Base-by-base conservation (phyloP, 2,888 invertebrate species). In the Laspeyria flexula region DNA sequence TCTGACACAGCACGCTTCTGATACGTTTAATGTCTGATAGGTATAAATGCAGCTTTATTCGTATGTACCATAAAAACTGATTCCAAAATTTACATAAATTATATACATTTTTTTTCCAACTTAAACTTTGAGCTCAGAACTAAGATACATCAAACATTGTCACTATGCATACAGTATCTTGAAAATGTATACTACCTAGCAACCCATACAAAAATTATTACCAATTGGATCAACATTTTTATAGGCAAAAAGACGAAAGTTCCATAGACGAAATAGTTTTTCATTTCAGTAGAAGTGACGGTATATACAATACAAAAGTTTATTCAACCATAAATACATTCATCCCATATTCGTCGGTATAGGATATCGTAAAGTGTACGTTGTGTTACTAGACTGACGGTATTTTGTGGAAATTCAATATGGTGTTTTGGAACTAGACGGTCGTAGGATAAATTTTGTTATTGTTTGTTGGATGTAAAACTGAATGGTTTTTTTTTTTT, bases 321-420 rank as follows among this genome's bases (percentile, higher is more conserved):
- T 67, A 65, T 68, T 57, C 53, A 43, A 31, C 45, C 41, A 59
- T 69, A 68, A 66, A 69, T 55, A 52, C 46, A 35, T 50, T 65
- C 60, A 56, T 57, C 45, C 51, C 23, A 55, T 61, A 61, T 57
- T 46, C 51, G 33, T 43, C 60, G 43, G 56, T 58, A 58, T 56
- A 64, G 55, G 44, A 49, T 55, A 46, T 63, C 69, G 49, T 71
- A 62, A 71, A 71, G 55, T 52, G 58, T 60, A 51, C 56, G 54
- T 16, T 50, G 42, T 52, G 51, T 52, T 25, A 48, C 38, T 39
- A 38, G 50, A 46, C 50, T 31, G 58, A 52, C 40, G 47, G 47
- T 48, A 56, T 55, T 61, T 25, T 29, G 56, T 42, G 33, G 53
- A 59, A 48, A 67, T 66, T 66, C 69, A 60, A 70, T 71, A 69